phyloP scores from a whole-genome alignment of 1,140 invertebrate species.

The Antheraea mylitta region DNA sequence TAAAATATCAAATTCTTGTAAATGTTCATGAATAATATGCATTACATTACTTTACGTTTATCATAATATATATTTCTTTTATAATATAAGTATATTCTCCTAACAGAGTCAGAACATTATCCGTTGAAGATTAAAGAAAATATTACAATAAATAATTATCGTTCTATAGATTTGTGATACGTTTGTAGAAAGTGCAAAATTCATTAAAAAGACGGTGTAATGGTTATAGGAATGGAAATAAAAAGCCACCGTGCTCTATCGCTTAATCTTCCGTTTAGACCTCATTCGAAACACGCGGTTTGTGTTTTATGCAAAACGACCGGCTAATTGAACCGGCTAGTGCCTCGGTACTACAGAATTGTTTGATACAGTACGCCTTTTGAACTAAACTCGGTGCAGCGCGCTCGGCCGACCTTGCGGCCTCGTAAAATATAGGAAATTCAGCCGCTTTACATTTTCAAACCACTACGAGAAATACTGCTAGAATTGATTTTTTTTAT shows the following conservation, averaged over 20 bases:
- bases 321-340: conserved; percentile 6
- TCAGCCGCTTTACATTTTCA: background rate
- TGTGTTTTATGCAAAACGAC: conserved; percentile 9
- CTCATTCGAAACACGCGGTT: conserved; percentile 5
- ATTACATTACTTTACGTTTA: too few species aligned
- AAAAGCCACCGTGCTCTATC: background rate
- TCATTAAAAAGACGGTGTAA: too few species aligned
- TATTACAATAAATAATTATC: too few species aligned
- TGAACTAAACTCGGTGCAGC: background rate
- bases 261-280: background rate
- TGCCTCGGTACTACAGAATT: background rate
- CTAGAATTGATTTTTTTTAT: conserved; percentile 7
- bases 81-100: too few species aligned
- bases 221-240: background rate
- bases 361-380: background rate
- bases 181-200: too few species aligned
- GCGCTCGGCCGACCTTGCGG: background rate
- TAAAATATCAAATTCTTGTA: background rate
- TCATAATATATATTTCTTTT: too few species aligned
- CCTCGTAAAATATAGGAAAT: conserved; percentile 6
- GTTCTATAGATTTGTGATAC: too few species aligned
- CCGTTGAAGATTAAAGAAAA: too few species aligned
- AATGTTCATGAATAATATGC: background rate
- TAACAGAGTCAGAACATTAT: too few species aligned
- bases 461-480: background rate